Percentiles rank a stretch among this genome's conserved stretches.
These are phyloP conservation scores for Strongylocentrotus purpuratus DNA, from an alignment of 35 echinoderm and acorn worm species.

Conservation along the genomic window DNA sequence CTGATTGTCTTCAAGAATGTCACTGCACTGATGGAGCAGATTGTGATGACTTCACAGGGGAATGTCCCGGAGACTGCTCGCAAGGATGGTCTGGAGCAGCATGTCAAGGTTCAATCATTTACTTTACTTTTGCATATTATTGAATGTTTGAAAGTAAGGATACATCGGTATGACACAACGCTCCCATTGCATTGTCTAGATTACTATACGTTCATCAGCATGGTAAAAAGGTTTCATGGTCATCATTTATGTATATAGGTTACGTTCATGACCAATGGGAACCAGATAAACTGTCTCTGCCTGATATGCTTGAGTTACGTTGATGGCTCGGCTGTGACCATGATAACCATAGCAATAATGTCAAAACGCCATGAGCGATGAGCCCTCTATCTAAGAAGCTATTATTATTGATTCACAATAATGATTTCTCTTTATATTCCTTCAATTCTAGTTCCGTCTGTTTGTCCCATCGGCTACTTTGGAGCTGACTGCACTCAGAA, in stretches of 20 bases:
- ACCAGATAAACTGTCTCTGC: no score
- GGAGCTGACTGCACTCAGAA: neutral
- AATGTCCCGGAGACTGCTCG: constrained; percentile 26
- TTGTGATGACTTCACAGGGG: constrained; percentile 49
- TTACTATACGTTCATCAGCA: neutral
- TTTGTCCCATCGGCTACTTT: neutral
- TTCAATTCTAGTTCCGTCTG: neutral
- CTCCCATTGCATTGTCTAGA: neutral
- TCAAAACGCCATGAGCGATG: no score
- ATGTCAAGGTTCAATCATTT: constrained; percentile 36
- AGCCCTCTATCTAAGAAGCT: no score
- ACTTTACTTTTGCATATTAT: neutral
- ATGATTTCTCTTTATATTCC: neutral
- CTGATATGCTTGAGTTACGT: no score
- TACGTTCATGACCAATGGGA: no score
- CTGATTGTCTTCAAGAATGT: constrained; percentile 40
- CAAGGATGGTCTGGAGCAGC: constrained; percentile 24
- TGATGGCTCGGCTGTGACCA: no score
- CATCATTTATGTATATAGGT: no score
- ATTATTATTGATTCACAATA: neutral
- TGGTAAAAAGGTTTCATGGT: no score
- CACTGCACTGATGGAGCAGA: neutral
- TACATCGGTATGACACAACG: neutral
- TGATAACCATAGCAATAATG: no score
- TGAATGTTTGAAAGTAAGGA: no score